These are phyloP conservation scores for Pyrrhura leucotis DNA, from an alignment of 2,797 vertebrate genomes.

Conservation along the genomic window DNA sequence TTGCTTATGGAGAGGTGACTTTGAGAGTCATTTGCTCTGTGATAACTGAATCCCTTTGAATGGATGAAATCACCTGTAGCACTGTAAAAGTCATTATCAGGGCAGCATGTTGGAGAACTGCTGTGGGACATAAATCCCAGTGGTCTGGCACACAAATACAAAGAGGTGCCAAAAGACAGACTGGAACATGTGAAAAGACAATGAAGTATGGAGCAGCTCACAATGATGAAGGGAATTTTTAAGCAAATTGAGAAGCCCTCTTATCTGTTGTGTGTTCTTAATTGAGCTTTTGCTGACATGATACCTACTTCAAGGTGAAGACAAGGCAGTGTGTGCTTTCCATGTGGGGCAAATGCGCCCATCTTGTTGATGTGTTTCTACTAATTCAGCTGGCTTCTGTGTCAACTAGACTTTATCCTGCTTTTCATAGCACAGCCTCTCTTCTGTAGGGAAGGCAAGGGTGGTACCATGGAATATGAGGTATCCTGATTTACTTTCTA, in stretches of 20 bases:
- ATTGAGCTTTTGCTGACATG: not conserved
- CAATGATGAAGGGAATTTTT: not conserved
- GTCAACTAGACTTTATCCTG: not conserved
- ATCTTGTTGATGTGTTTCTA: not conserved
- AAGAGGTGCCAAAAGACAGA: not conserved
- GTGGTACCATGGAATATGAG: fast-evolving
- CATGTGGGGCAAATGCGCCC: not conserved
- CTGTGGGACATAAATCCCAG: not conserved
- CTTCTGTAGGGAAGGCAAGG: not conserved
- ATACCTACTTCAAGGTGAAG: not conserved
- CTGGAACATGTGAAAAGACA: fast-evolving
- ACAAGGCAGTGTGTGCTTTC: not conserved
- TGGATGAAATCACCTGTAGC: not conserved
- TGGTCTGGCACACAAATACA: not conserved
- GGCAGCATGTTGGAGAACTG: not conserved
- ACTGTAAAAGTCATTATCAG: not conserved
- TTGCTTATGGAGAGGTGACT: not conserved
- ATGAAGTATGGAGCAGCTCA: not conserved
- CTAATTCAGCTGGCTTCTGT: not conserved
- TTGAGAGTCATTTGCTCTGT: not conserved
- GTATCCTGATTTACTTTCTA: not conserved
- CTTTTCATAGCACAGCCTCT: not conserved
- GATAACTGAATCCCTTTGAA: not conserved
- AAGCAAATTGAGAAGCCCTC: not conserved
- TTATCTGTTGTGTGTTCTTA: not conserved